Conservation (phyloP, 2,888 invertebrate genomes). For the Azorinus chamasolen region DNA sequence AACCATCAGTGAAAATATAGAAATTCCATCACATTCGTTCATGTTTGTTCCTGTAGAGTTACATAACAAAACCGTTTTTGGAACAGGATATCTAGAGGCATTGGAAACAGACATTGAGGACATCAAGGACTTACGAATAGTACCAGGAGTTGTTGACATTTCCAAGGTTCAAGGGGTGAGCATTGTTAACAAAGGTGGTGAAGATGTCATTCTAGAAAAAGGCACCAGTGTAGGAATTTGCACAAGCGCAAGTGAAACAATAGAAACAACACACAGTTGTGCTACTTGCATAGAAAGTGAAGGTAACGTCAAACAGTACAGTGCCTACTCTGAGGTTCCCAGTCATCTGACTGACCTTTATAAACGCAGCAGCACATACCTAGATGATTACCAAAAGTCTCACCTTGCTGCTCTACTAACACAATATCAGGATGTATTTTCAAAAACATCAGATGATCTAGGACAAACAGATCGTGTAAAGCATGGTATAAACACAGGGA, state of each 20-base stretch:
- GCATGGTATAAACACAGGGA: conserved; percentile 22
- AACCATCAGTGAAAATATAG: background rate
- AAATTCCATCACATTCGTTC: background rate
- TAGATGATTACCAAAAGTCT: background rate
- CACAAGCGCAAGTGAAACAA: background rate
- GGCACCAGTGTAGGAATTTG: conserved; percentile 3
- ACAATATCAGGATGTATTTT: conserved; percentile 18
- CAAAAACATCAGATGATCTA: conserved; percentile 23
- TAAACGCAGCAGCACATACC: conserved; percentile 3
- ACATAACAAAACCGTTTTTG: background rate
- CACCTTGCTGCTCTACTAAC: conserved; percentile 7
- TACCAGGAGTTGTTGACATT: background rate
- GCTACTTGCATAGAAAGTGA: background rate
- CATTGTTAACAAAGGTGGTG: background rate
- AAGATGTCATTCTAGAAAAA: background rate
- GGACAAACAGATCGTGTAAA: conserved; percentile 25
- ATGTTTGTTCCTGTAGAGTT: background rate
- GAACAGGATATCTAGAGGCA: background rate
- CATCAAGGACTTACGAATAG: background rate
- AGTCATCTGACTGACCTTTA: conserved; percentile 5
- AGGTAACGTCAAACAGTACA: too few relatives aligned
- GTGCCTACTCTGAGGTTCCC: background rate
- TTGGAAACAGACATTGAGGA: background rate
- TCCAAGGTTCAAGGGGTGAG: background rate
- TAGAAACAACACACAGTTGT: background rate